Evolutionary conservation across 1,140 invertebrate genomes (phyloP), one percentile per base, ranked within the genome.

Genomic region (Nilaparvata lugens): DNA sequence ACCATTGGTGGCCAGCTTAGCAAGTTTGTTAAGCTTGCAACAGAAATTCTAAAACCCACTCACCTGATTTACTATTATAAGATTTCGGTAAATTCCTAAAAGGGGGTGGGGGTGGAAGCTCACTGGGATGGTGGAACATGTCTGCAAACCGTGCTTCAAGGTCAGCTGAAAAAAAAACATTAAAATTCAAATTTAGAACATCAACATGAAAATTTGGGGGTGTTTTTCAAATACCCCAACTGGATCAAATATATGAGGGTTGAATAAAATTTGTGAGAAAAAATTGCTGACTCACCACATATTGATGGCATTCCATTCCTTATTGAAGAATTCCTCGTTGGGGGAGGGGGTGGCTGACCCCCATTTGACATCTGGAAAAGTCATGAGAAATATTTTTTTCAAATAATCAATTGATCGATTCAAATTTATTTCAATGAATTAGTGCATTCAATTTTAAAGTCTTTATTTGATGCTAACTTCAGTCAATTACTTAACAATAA

Each of bases 31-130:
- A n/a, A n/a, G n/a, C n/a, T n/a, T n/a, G n/a, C n/a, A n/a, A n/a
- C n/a, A 54, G 4, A 19, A 35, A 4, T 4, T 56, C 0, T n/a
- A 25, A 23, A 6, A 11, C 9, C 2, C 45, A 54, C 72, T 76
- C 69, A 78, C 77, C 76, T 54, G 74, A 73, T 75, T 74, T 80
- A 67, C 78, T 81, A 68, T 78, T 79, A 70, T 81, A 81, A 58
- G 78, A 67, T 68, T 81, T 81, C 3, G 70, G 58, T 18, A 79
- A 72, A 42, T 72, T 73, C 56, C 68, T 71, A 55, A 77, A 81
- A 3, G 72, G 71, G 52, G 74, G 76, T 4, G 80, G 80, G 1
- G 66, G 60, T 38, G 79, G 78, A 59, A 81, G 79, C 53, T 72
- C 75, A 28, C 74, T 69, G 3, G 75, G 68, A 14, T 69, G 67